Evolutionary conservation across 2,113 vertebrate species (phyloP), one percentile per base, ranked within the genome.

Genomic region (Callospermophilus lateralis): DNA sequence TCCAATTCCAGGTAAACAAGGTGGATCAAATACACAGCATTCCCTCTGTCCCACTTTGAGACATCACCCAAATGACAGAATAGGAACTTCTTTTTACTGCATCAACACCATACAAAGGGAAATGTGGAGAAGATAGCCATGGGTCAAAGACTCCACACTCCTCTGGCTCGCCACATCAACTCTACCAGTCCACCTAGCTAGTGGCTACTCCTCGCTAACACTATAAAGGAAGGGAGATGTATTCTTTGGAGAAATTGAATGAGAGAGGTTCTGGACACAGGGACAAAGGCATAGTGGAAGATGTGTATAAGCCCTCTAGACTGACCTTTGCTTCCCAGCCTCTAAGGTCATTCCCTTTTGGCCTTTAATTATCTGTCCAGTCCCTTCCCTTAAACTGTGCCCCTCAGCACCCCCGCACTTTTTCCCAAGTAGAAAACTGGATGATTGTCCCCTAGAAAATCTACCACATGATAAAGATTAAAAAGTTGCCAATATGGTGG

Each of bases 1-100:
- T 91, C 55, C 37, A n/a, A 53, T 63, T 93, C 39, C 53, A 70
- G 51, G 28, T 73, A 89, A 84, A 91, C 48, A 70, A 79, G 79
- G n/a, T 78, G 32, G 20, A 37, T 85, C 32, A 39, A 51, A 67
- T 42, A 28, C 61, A 28, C 65, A 39, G 13, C 8, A 86, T 77
- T 72, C 42, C 20, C 22, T 88, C 34, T 84, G 10, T 48, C 86
- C 12, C 26, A 55, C 73, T 84, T 65, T 81, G 65, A 90, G 76
- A 70, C 32, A n/a, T 32, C 39, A 68, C 28, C 74, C 63, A 81
- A 77, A 83, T 34, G 68, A 73, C 45, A 74, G 74, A 70, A 73
- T 13, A 73, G 28, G 51, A 85, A 65, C 68, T 70, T 70, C 68
- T 70, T 70, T 30, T 34, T 77, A 53, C 39, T 73, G 42, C 51